phyloP scores from a whole-genome alignment of 2,797 vertebrate genomes.

The Heteromormyrus szaboi region DNA sequence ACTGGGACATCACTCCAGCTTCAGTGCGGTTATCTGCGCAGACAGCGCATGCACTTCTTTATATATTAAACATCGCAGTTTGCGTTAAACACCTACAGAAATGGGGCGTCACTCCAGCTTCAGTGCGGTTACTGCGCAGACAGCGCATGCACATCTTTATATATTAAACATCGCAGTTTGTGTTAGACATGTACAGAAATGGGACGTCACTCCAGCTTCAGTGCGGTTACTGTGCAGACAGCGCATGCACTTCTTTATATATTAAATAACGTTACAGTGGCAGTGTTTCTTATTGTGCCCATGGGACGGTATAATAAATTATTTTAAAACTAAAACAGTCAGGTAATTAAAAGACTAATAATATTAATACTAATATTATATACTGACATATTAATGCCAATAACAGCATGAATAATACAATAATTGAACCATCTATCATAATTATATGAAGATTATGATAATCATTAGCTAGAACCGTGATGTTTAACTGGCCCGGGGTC shows the following conservation, averaged over 20 bases:
- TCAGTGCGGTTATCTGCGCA: background rate
- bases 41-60: background rate
- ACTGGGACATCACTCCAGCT: background rate
- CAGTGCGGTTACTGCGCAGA: background rate
- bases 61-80: background rate
- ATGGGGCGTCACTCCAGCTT: background rate
- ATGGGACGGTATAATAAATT: background rate
- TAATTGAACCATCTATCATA: background rate
- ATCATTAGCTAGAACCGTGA: background rate
- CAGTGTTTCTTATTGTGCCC: background rate
- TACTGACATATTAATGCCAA: background rate
- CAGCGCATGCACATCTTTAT: background rate
- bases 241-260: background rate
- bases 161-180: background rate
- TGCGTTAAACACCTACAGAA: background rate
- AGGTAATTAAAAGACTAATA: background rate
- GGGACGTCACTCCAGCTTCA: background rate
- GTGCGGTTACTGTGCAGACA: background rate
- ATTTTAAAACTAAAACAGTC: background rate
- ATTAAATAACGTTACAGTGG: background rate
- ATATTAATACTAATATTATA: background rate
- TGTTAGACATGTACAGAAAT: background rate
- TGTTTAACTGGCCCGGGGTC: background rate
- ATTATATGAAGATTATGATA: background rate
- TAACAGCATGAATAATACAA: background rate